Base-by-base conservation (phyloP, 2,888 invertebrate species). In the Caenorhabditis panamensis region DNA sequence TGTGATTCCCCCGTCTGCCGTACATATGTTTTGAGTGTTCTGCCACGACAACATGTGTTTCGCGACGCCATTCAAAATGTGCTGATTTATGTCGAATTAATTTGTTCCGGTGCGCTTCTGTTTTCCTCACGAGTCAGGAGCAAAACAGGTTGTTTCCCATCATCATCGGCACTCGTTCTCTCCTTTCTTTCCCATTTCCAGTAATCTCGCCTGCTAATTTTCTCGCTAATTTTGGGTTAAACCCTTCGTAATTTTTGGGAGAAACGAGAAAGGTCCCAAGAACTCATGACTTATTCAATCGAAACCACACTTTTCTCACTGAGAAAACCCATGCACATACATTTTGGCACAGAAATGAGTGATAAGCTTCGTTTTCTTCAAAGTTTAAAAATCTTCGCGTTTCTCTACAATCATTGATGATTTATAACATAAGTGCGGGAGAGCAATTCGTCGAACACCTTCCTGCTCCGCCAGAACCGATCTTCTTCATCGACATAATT, bases 81-180 rank as follows among this genome's bases (percentile, higher is more conserved):
- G 75, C 75, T 75, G 75, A 75, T 67, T 75, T 75, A 75, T 75
- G 75, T 75, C 75, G 53, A 75, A 75, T 75, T 75, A 75, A 66
- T 66, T 73, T 54, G 61, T 66, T 75, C 54, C 66, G 75, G 59
- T 61, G 56, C 41, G 41, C 24, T 67, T 47, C 24, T 67, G 56
- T 58, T 67, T 67, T 67, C 24, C 28, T 47, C 61, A 56, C 56
- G 36, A 56, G 20, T 36, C 56, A 26, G 31, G 18, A 61, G 9
- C 59, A 59, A 22, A 61, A 28, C 47, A 61, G 61, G 44, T 61
- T 41, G 54, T 4, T n/a, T 47, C 18, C 47, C 4, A 18, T 18
- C 18, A 18, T 41, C 41, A 41, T 41, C 13, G 2, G 9, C 41
- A 41, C 13, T 28, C 4, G 51, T 31, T 31, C n/a, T n/a, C 49